Evolutionary conservation across 1,140 invertebrate species (phyloP), one percentile per base, ranked within the genome.

Genomic region (Periplaneta americana): DNA sequence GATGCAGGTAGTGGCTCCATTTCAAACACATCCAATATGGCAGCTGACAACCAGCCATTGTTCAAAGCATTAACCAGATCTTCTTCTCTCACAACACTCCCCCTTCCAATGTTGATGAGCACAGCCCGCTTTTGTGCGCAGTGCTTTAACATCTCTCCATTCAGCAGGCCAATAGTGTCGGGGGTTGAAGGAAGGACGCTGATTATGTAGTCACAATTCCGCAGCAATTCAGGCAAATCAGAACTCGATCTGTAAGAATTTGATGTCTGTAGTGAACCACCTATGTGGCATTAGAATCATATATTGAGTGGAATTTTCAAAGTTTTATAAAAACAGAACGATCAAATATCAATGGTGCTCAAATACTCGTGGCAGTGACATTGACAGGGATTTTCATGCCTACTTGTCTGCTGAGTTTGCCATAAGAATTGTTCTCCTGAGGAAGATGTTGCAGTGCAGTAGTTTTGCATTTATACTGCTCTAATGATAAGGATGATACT

Each of bases 31-130:
- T 93, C 92, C 33, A 93, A 85, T 84, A 93, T 89, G 57, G 91
- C 92, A 66, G 87, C 90, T 2, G 88, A 88, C 39, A 93, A 86
- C 90, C 90, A 92, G 13, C 88, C 87, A 82, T 88, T 87, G 83
- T 90, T 86, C n/a, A 93, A 82, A 33, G 92, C 91, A 36, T 87
- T 85, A 28, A 92, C 84, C 32, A 93, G 84, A 82, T 90, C 89
- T 0, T 81, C 78, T 86, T 92, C 91, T 81, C 85, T 86, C 17
- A 93, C 90, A 28, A 93, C 84, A 83, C 88, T 88, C 36, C 91
- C 91, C 84, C 92, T 86, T 31, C 92, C 92, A 83, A 93, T 87
- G 84, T 93, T 93, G 32, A 93, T 91, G 75, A 93, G 89, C 34
- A 91, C 84, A 22, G 87, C 85, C 57, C 86, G 83, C 84, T 85